Percentiles rank a stretch among this genome's conserved stretches.
phyloP scores from a whole-genome alignment of 2,113 vertebrate genomes.

The Cyanoramphus novaezelandiae region DNA sequence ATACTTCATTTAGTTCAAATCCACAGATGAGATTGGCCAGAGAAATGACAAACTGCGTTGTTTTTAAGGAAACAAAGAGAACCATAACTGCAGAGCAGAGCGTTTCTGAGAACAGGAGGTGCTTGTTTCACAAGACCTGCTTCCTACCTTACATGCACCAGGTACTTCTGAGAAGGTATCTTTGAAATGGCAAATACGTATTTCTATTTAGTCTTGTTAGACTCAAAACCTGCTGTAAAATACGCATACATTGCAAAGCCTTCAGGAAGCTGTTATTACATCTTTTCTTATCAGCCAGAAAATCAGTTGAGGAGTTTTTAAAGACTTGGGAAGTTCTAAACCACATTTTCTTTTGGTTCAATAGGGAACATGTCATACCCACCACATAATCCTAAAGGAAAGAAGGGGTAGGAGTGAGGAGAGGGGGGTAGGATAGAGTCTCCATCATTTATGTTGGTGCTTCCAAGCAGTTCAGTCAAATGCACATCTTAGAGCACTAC shows the following conservation, averaged over 20 bases:
- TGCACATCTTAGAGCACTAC: fast-evolving
- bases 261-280: background rate
- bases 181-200: background rate
- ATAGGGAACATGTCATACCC: background rate
- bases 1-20: background rate
- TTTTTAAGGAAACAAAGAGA: constrained; percentile 32
- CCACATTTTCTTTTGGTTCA: background rate
- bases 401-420: background rate
- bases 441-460: fast-evolving
- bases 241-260: background rate
- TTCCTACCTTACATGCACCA: background rate
- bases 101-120: background rate
- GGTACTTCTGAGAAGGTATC: background rate
- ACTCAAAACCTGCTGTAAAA: background rate
- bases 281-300: background rate
- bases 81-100: background rate
- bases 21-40: background rate
- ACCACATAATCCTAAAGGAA: background rate
- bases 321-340: background rate
- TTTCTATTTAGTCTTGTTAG: background rate
- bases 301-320: background rate
- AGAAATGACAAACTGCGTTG: background rate
- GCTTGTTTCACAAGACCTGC: background rate
- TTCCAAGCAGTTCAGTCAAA: background rate
- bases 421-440: background rate